phyloP scores from a whole-genome alignment of 2,113 vertebrate genomes.

The Perca fluviatilis region DNA sequence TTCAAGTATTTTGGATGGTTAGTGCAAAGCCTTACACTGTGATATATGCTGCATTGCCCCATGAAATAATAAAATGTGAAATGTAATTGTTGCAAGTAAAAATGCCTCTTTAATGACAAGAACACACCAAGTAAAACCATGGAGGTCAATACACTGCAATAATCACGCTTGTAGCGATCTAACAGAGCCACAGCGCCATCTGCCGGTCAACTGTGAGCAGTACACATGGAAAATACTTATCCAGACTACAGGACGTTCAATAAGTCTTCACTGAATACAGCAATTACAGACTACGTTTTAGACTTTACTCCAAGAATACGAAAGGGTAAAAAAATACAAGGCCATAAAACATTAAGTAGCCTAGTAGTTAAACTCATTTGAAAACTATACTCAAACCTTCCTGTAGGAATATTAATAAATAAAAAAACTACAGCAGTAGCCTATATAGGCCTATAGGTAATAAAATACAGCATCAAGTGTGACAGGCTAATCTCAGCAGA shows the following conservation, averaged over 20 bases:
- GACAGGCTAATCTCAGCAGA: constrained; percentile 14
- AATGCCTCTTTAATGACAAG: neutral
- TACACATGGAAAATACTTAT: constrained; percentile 28
- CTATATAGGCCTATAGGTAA: neutral
- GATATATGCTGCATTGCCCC: rapidly evolving
- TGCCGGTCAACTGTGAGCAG: constrained; percentile 38
- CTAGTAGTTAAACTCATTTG: constrained; percentile 13
- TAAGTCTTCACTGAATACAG: neutral
- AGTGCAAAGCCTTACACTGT: too few relatives aligned
- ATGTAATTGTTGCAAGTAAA: neutral
- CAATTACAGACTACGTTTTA: constrained; percentile 37
- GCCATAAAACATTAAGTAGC: constrained; percentile 20
- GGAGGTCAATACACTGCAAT: neutral
- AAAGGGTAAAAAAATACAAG: neutral
- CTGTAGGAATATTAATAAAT: neutral
- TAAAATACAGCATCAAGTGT: neutral
- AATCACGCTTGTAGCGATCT: neutral
- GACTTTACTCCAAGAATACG: constrained; percentile 13
- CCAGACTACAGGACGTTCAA: neutral
- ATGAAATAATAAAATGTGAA: neutral
- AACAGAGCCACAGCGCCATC: constrained; percentile 45
- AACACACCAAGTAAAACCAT: neutral
- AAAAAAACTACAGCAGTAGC: neutral
- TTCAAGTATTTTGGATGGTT: neutral
- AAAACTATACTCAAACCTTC: neutral